Conservation (phyloP, 2,888 invertebrate species). For the Lasioglossum vierecki region DNA sequence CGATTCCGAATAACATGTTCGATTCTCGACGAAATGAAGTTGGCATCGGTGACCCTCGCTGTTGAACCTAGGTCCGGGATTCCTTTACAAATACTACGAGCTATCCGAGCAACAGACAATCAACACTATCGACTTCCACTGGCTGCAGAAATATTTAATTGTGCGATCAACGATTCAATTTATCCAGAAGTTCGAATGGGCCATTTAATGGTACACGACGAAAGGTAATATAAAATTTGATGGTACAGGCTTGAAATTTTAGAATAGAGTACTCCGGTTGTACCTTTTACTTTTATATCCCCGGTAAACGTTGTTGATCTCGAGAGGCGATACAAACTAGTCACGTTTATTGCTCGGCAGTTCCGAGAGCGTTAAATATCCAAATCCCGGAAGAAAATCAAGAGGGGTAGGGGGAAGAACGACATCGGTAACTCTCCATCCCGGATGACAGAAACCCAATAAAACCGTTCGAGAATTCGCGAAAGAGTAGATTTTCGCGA, state of each 20-base stretch:
- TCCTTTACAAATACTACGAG: not conserved
- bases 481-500: not conserved
- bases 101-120: not conserved
- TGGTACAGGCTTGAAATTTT: too few relatives aligned
- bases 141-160: not conserved
- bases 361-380: slow-evolving; percentile 1
- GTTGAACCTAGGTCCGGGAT: not conserved
- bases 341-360: not conserved
- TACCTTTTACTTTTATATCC: too few relatives aligned
- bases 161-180: not conserved
- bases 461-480: not conserved
- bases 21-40: not conserved
- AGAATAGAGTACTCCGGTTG: too few relatives aligned
- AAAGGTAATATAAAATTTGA: too few relatives aligned
- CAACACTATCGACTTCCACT: not conserved
- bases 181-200: not conserved
- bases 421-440: not conserved
- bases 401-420: not conserved
- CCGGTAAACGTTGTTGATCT: not conserved
- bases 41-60: not conserved
- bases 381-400: not conserved
- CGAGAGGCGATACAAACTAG: not conserved
- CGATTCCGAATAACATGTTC: slow-evolving; percentile 8
- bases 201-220: too few relatives aligned
- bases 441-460: not conserved